These are phyloP conservation scores for Globodera rostochiensis DNA, from an alignment of 1,140 invertebrate genomes.

Conservation along the genomic window DNA sequence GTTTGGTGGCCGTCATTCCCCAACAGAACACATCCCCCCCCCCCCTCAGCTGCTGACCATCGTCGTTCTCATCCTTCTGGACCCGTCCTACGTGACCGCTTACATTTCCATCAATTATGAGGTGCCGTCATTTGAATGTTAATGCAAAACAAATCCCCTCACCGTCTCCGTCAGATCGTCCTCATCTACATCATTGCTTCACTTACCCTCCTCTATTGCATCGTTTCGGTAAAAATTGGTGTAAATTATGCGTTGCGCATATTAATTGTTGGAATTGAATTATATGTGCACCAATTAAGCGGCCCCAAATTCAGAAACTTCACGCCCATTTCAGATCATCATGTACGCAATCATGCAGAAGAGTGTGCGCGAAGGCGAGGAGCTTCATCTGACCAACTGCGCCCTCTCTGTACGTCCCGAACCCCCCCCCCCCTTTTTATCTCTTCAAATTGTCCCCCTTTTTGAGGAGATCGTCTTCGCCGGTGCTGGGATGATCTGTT, in stretches of 20 bases:
- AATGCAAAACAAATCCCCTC: not conserved
- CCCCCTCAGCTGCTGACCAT: conserved; percentile 49
- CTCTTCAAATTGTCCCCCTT: not conserved
- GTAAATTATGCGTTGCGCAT: not conserved
- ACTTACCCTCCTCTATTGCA: conserved; percentile 49
- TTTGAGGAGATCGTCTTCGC: conserved; percentile 53
- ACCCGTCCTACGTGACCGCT: conserved; percentile 52
- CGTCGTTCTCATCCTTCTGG: conserved; percentile 47
- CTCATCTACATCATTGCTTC: conserved; percentile 52
- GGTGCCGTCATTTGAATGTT: not conserved
- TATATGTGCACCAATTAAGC: not conserved
- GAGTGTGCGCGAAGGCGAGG: conserved; percentile 36
- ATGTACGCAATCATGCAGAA: conserved; percentile 41
- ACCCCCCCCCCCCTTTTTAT: not conserved
- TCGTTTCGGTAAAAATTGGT: conserved; percentile 39
- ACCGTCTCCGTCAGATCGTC: conserved; percentile 36
- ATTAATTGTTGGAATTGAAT: not conserved
- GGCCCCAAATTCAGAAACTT: not conserved
- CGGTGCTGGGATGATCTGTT: conserved; percentile 53
- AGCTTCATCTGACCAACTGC: conserved; percentile 43
- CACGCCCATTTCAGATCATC: conserved; percentile 18
- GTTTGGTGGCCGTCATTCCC: not conserved
- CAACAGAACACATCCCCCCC: not conserved
- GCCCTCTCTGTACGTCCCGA: conserved; percentile 33
- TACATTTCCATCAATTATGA: conserved; percentile 56